Evolutionary conservation across 1,140 invertebrate genomes (phyloP), one percentile per base, ranked within the genome.

Genomic region (Pissodes strobi): DNA sequence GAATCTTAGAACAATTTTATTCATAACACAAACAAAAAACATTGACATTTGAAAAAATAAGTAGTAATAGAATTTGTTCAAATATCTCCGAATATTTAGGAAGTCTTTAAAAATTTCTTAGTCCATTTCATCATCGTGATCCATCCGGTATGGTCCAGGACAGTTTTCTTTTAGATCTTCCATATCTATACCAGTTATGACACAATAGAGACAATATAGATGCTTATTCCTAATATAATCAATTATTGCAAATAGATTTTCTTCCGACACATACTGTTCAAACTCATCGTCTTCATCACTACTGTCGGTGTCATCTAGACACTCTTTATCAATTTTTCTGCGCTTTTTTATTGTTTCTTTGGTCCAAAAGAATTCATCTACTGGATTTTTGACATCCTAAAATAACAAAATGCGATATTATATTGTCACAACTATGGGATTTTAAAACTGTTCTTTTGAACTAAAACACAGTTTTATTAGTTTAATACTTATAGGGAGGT

Each of bases 191-290:
- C 84, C 90, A 37, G 80, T 82, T 9, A 83, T 83, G 37, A 86
- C 88, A 82, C 91, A 93, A 88, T 90, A 92, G 39, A 91, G 83
- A 72, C 91, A 93, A 75, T 91, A 92, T 34, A 81, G 80, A 75
- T 92, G 85, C n/a, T 81, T 84, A 2, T 78, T 80, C 56, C 90
- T 82, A 18, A 93, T 77, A 76, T 92, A 90, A 27, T 80, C 74
- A 0, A 86, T 88, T 17, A 93, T 51, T 30, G 69, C 34, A 37
- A 71, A 55, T 22, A 55, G 18, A 19, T 73, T 72, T 52, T 80
- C 73, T 63, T 76, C 74, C 41, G 72, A 71, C 22, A 75, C 70
- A 19, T 79, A 69, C 43, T 78, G 72, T 18, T 77, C 72, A 68
- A 74, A 74, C 61, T 73, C 78, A 63, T 64, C 77, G 71, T 39